Percentiles rank a stretch among this genome's conserved stretches.
Evolutionary conservation across 2,113 vertebrate genomes (phyloP).

Genomic region (Bubo scandiacus): DNA sequence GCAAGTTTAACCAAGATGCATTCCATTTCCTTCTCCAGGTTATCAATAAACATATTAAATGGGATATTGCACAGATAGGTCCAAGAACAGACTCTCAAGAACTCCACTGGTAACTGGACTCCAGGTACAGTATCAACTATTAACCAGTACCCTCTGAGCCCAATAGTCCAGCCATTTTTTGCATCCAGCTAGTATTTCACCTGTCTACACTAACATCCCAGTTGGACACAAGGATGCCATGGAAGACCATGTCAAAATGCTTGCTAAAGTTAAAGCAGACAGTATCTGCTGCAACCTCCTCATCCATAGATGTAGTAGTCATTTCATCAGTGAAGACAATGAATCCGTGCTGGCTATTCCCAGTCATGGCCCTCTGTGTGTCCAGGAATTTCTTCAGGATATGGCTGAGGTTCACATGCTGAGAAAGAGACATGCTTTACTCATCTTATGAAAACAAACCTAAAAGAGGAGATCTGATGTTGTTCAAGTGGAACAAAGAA

Average conservation of each 20-base stretch:
- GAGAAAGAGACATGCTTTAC: not conserved
- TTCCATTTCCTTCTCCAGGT: not conserved
- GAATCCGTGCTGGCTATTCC: not conserved
- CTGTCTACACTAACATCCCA: not conserved
- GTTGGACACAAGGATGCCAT: not conserved
- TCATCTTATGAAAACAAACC: not conserved
- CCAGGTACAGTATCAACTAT: not conserved
- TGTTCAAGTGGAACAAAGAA: not conserved
- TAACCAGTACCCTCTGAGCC: not conserved
- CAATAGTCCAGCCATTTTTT: not conserved
- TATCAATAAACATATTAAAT: not conserved
- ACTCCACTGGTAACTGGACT: not conserved
- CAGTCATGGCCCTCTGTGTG: not conserved
- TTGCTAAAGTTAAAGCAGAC: not conserved
- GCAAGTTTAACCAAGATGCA: not conserved
- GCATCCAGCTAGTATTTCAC: not conserved
- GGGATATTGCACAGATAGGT: not conserved
- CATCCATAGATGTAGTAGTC: not conserved
- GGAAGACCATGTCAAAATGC: not conserved
- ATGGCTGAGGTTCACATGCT: not conserved
- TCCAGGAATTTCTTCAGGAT: not conserved
- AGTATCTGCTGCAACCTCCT: not conserved
- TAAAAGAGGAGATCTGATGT: not conserved
- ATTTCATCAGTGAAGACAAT: not conserved
- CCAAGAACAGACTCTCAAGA: not conserved